Evolutionary conservation across 2,797 vertebrate genomes (phyloP).

Genomic region (Staurois parvus): DNA sequence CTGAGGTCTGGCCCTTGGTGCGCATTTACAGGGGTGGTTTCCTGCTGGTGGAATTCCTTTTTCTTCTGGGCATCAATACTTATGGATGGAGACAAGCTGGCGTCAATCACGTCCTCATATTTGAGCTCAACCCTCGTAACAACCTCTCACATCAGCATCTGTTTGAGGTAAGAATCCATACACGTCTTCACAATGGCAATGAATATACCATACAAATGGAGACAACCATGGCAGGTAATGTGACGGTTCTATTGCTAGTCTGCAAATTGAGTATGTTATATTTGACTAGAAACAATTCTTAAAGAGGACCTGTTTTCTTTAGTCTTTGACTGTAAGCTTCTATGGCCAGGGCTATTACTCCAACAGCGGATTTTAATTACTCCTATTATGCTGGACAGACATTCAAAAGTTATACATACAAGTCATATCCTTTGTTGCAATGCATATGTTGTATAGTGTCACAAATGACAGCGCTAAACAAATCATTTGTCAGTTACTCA

Average conservation of each 20-base stretch:
- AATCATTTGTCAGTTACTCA: too few species aligned
- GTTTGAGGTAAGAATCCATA: constrained; percentile 86
- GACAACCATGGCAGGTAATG: background rate
- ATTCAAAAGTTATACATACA: too few species aligned
- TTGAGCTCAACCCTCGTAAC: constrained; percentile 97
- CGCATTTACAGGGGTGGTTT: constrained; percentile 98
- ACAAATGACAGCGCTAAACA: too few species aligned
- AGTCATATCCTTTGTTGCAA: too few species aligned
- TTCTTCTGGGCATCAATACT: constrained; percentile 98
- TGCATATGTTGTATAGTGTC: too few species aligned
- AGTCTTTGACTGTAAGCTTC: too few species aligned
- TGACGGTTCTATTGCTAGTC: background rate
- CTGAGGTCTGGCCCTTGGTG: constrained; percentile 90
- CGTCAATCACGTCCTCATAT: constrained; percentile 98
- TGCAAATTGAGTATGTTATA: background rate
- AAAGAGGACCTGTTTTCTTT: too few species aligned
- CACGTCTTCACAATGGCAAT: background rate
- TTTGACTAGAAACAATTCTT: too few species aligned
- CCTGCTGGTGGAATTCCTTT: constrained; percentile 97
- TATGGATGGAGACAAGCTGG: constrained; percentile 99
- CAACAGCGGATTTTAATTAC: too few species aligned
- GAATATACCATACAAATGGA: too few species aligned
- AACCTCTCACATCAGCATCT: constrained; percentile 99
- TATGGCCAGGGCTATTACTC: too few species aligned
- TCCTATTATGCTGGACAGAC: too few species aligned